phyloP scores from a whole-genome alignment of 1,140 invertebrate genomes.

The Diorhabda sublineata region DNA sequence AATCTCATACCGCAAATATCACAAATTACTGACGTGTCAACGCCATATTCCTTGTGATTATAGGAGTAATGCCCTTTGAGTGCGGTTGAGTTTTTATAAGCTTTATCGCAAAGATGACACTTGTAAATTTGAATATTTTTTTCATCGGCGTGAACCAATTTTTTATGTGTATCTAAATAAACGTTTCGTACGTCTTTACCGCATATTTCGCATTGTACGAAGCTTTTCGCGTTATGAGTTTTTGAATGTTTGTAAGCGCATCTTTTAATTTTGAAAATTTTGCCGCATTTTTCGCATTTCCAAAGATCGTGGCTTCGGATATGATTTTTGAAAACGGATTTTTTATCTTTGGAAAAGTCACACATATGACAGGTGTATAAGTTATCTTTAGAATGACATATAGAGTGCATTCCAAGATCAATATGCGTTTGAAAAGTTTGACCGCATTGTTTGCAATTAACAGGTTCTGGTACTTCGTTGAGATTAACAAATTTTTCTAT shows the following conservation, averaged over 20 bases:
- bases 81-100: conserved; percentile 37
- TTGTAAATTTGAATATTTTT: conserved; percentile 13
- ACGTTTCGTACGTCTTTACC: conserved; percentile 46
- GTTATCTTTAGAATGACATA: not conserved
- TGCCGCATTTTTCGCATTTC: conserved; percentile 50
- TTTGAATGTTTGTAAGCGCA: conserved; percentile 43
- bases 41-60: conserved; percentile 33
- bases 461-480: not conserved
- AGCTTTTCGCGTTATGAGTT: conserved; percentile 29
- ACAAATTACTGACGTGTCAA: conserved; percentile 49
- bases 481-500: conserved; percentile 12
- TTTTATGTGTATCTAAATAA: conserved; percentile 38
- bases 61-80: conserved; percentile 35
- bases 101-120: conserved; percentile 30
- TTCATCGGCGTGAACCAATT: conserved; percentile 17
- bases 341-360: conserved; percentile 7
- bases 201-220: conserved; percentile 54
- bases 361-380: conserved; percentile 10
- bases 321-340: conserved; percentile 39
- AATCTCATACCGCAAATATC: conserved; percentile 76
- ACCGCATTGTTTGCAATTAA: not conserved
- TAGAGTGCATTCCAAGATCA: conserved; percentile 9
- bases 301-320: conserved; percentile 51
- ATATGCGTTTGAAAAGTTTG: conserved; percentile 1
- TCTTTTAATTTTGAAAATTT: conserved; percentile 45